Base-by-base conservation (phyloP, 2,113 vertebrate species). In the Bubalus kerabau region DNA sequence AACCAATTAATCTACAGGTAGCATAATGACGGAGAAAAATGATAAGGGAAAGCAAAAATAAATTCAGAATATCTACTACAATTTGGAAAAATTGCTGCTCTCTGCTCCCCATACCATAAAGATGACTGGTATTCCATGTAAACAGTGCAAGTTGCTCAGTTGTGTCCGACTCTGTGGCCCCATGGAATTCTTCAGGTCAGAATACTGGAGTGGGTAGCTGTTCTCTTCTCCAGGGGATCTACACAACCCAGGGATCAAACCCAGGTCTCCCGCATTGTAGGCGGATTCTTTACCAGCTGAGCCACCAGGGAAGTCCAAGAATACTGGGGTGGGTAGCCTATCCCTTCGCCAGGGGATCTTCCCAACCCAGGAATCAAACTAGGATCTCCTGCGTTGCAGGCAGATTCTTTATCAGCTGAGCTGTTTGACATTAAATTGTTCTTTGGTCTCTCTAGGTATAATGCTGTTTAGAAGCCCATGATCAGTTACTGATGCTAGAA, bases 1-100 rank as follows among this genome's bases (percentile, higher is more conserved):
- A 71, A 60, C 0, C 6, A 62, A 81, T 89, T 85, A 94, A 92
- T 52, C 59, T 90, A 43, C 6, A 78, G 36, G 46, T 64, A 43
- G 16, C 28, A 1, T n/a, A 95, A 88, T 91, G 57, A 81, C 30
- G 94, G 40, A 95, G 36, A 93, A 94, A 96, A 87, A 92, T 52
- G 32, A 87, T 84, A 43, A 86, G 24, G 24, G 16, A 76, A 86
- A 67, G 30, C 32, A 84, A 92, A 95, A 95, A 32, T 16, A 94
- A 54, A 85, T 64, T 19, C 23, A 86, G 28, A 82, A 76, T 78
- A 87, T 32, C n/a, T 46, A 54, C 46, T 60, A 16, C 3, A 92
- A 54, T 82, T 90, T 74, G 36, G 23, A 91, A 59, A 76, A 43
- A n/a, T 17, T 54, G 36, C 4, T 80, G 2, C 24, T 62, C 2